These are phyloP conservation scores for Notolepis coatsorum DNA, from an alignment of 2,797 vertebrate species.

Conservation along the genomic window DNA sequence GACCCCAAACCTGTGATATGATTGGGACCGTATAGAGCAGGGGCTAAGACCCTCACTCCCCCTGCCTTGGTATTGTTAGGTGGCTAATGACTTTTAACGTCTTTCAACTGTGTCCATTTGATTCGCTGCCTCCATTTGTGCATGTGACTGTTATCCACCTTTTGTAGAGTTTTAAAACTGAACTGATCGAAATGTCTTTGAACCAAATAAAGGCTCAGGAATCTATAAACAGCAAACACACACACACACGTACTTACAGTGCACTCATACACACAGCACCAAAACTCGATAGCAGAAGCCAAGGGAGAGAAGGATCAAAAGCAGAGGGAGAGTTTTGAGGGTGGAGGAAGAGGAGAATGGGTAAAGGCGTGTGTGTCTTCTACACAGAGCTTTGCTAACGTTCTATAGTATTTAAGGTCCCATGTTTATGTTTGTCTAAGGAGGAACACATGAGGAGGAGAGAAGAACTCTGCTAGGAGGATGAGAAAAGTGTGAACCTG, in stretches of 20 bases:
- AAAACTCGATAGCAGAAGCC: neutral
- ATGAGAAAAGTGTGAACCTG: conserved; percentile 60
- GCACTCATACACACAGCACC: conserved; percentile 3
- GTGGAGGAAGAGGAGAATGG: neutral
- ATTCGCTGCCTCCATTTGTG: neutral
- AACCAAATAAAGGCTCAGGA: neutral
- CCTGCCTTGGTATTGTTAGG: neutral
- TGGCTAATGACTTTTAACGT: neutral
- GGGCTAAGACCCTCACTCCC: neutral
- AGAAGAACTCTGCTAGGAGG: conserved; percentile 12
- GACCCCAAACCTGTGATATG: too few species aligned
- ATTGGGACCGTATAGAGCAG: too few species aligned
- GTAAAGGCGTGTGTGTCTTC: neutral
- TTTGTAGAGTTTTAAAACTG: neutral
- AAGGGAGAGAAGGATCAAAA: neutral
- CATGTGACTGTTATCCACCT: neutral
- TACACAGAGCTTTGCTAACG: neutral
- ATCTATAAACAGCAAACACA: conserved; percentile 1
- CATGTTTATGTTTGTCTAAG: neutral
- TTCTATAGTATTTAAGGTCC: neutral
- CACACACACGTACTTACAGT: too few species aligned
- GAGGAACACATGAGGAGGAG: neutral
- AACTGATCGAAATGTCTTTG: conserved; percentile 4
- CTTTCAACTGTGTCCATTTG: neutral
- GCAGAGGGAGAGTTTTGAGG: neutral